These are phyloP conservation scores for Plebejus argus DNA, from an alignment of 2,888 invertebrate genomes.

Conservation along the genomic window DNA sequence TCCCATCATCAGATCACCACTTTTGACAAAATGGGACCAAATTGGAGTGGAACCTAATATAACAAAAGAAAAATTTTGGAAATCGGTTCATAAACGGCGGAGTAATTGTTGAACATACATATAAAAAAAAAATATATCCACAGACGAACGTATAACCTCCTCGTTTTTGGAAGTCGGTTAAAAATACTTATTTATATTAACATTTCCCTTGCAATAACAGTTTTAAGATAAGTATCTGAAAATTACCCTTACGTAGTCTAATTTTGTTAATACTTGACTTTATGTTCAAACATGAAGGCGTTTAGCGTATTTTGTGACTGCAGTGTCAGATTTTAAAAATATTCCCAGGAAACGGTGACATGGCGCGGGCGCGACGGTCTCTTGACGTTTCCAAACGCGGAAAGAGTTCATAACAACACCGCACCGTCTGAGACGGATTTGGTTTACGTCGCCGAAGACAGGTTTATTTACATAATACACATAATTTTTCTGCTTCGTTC, in stretches of 20 bases:
- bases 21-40: too few relatives aligned
- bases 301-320: constrained; percentile 4
- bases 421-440: constrained; percentile 58
- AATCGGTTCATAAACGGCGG: too few relatives aligned
- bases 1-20: too few relatives aligned
- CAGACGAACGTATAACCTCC: too few relatives aligned
- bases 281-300: constrained; percentile 6
- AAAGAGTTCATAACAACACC: constrained; percentile 52
- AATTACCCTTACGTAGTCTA: neutral
- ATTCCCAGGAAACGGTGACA: constrained; percentile 61
- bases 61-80: too few relatives aligned
- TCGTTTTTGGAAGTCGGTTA: too few relatives aligned
- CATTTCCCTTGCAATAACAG: neutral
- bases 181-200: neutral
- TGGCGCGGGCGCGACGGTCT: constrained; percentile 52
- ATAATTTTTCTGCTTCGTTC: neutral
- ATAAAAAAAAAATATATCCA: too few relatives aligned
- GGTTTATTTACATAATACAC: constrained; percentile 46
- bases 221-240: neutral
- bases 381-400: constrained; percentile 54
- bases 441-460: constrained; percentile 52
- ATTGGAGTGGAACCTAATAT: too few relatives aligned
- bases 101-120: too few relatives aligned
- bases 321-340: constrained; percentile 46
- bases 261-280: neutral